Evolutionary conservation across 2,797 vertebrate genomes (phyloP).

Genomic region (Liasis olivaceus): DNA sequence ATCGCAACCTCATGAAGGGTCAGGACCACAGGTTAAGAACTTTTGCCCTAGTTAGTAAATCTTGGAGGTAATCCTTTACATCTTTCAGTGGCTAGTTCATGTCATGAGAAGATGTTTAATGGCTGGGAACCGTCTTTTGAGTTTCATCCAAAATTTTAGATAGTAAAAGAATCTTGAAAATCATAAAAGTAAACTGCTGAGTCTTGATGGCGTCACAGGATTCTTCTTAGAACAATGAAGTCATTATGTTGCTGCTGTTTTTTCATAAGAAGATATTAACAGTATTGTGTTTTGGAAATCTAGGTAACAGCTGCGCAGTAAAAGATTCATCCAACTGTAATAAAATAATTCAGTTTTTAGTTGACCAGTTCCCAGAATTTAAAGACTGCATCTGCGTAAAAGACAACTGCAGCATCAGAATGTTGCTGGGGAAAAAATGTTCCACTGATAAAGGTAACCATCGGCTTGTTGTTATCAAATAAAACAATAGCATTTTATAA

Average conservation of each 20-base stretch:
- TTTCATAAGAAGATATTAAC: background rate
- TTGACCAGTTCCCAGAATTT: slow-evolving; percentile 74
- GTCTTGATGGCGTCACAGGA: background rate
- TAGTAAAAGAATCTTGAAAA: background rate
- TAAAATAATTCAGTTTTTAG: slow-evolving; percentile 75
- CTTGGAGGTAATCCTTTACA: background rate
- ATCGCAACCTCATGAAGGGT: no score
- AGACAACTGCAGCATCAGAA: slow-evolving; percentile 75
- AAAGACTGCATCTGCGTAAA: slow-evolving; percentile 78
- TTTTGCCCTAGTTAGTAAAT: background rate
- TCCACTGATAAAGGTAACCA: slow-evolving; percentile 67
- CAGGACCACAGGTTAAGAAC: no score
- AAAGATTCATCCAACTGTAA: slow-evolving; percentile 78
- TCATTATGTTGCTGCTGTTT: background rate
- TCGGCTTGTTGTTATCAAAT: background rate
- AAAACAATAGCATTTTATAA: background rate
- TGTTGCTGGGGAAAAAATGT: slow-evolving; percentile 76
- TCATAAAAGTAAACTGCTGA: background rate
- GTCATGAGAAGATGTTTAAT: background rate
- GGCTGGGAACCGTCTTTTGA: background rate
- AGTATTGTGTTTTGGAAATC: slow-evolving; percentile 59
- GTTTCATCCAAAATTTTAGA: background rate
- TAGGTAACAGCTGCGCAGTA: slow-evolving; percentile 80
- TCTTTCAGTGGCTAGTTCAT: background rate
- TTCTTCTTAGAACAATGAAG: background rate